These are phyloP conservation scores for Steinernema scapterisci DNA, from an alignment of 2,888 invertebrate species.

Conservation along the genomic window DNA sequence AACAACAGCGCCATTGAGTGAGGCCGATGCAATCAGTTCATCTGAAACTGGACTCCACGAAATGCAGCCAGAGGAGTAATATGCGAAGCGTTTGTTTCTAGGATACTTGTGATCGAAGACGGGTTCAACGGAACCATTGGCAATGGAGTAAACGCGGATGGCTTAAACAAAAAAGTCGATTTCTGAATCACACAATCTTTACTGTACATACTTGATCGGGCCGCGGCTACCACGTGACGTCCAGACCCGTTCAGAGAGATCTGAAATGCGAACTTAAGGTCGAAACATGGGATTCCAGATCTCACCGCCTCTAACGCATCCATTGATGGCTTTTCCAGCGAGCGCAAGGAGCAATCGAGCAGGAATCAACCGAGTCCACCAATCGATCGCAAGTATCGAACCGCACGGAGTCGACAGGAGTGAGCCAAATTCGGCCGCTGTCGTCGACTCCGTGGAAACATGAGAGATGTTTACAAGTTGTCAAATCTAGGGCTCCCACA, in stretches of 20 bases:
- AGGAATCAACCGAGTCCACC: too few species aligned
- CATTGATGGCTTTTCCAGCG: too few species aligned
- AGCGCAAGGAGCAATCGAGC: too few species aligned
- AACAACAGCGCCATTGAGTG: background rate
- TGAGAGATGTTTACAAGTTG: background rate
- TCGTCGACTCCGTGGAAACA: too few species aligned
- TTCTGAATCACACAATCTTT: background rate
- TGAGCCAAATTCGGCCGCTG: too few species aligned
- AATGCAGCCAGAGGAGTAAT: background rate
- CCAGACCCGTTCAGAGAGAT: background rate
- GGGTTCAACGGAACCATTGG: background rate
- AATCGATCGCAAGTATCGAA: too few species aligned
- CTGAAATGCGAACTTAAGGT: too few species aligned
- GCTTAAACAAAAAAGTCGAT: background rate
- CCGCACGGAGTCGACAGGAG: too few species aligned
- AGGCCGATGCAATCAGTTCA: background rate
- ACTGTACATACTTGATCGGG: slow-evolving; percentile 18
- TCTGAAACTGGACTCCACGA: slow-evolving; percentile 11
- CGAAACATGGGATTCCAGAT: too few species aligned
- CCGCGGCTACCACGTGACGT: background rate
- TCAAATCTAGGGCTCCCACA: background rate
- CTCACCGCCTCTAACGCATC: too few species aligned
- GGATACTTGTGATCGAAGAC: background rate
- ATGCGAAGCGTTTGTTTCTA: background rate
- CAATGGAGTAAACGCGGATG: background rate